Evolutionary conservation across 2,888 invertebrate species (phyloP).

Genomic region (Pandemis heparana): DNA sequence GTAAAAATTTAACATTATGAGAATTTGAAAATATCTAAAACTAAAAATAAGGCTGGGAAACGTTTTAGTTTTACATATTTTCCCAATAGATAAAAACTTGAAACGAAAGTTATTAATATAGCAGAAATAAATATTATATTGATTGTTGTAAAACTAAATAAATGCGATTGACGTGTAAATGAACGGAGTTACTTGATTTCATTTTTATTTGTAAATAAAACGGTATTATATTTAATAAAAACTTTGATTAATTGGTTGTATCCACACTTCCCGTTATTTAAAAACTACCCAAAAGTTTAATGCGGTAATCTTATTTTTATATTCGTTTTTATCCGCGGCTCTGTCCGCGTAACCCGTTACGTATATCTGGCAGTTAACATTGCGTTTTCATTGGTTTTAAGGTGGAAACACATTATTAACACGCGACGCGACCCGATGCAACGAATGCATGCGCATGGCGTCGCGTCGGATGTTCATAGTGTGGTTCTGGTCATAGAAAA

Average conservation of each 20-base stretch:
- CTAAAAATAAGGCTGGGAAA: constrained; percentile 55
- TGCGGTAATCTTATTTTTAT: too few species aligned
- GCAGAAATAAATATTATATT: constrained; percentile 49
- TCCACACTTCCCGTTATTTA: constrained; percentile 1
- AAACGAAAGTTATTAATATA: constrained; percentile 45
- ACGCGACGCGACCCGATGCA: too few species aligned
- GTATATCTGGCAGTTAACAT: too few species aligned
- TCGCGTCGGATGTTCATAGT: too few species aligned
- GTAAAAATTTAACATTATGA: background rate
- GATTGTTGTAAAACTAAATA: constrained; percentile 57
- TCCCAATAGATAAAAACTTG: constrained; percentile 35
- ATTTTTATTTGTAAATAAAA: constrained; percentile 43
- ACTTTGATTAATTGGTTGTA: constrained; percentile 32
- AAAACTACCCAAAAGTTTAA: background rate
- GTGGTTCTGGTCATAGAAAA: too few species aligned
- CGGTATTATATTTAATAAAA: constrained; percentile 30
- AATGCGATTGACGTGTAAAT: constrained; percentile 56
- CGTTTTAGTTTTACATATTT: constrained; percentile 49
- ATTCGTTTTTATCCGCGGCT: too few species aligned
- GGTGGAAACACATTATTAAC: too few species aligned
- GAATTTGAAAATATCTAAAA: constrained; percentile 47
- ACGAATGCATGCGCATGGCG: too few species aligned
- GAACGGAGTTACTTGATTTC: constrained; percentile 45
- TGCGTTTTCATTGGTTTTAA: too few species aligned
- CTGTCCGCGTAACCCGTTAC: too few species aligned